Base-by-base conservation (phyloP, 2,888 invertebrate species). In the Phaonia tiefii region DNA sequence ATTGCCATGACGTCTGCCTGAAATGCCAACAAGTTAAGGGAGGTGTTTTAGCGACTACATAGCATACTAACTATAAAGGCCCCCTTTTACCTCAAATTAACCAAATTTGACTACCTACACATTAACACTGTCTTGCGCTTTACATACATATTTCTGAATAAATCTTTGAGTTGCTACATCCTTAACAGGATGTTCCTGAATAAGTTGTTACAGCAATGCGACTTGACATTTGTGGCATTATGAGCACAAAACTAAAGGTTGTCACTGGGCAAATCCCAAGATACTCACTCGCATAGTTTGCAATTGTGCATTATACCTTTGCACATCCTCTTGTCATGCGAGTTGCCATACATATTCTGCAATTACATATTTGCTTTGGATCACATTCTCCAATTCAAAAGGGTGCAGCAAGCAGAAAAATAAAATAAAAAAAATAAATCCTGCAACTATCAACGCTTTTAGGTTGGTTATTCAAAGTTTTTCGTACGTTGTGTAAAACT, bases 161-260 rank as follows among this genome's bases (percentile, higher is more conserved):
- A 31, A 8, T 31, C 31, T 31, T 83, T 73, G 69, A 69, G 80
- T 83, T 85, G 84, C 82, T 84, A 84, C 87, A 85, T 88, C 88
- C 88, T 86, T 85, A 87, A 86, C 87, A 86, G 87, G 78, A 83
- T 54, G 17, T 17, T 22, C 22, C 20, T 22, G 15, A 17, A 58
- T 8, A 8, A 37, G 58, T 31, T 15, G 17, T 15, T n/a, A 37
- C 58, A 1, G 8, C 26, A 54, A 70, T 31, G 80, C 69, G 69
- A 82, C 58, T 63, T 82, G 80, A 84, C 79, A 81, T 74, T 79
- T 74, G 49, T 20, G 51, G 73, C 65, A 65, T 67, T 74, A 83
- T 80, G 75, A 78, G 86, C 86, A 86, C 85, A 85, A 84, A 83
- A 58, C 8, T 56, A 26, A 49, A 49, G 49, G 20, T 20, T 70